Base-by-base conservation (phyloP, 1,140 invertebrate genomes). In the Halyomorpha halys region DNA sequence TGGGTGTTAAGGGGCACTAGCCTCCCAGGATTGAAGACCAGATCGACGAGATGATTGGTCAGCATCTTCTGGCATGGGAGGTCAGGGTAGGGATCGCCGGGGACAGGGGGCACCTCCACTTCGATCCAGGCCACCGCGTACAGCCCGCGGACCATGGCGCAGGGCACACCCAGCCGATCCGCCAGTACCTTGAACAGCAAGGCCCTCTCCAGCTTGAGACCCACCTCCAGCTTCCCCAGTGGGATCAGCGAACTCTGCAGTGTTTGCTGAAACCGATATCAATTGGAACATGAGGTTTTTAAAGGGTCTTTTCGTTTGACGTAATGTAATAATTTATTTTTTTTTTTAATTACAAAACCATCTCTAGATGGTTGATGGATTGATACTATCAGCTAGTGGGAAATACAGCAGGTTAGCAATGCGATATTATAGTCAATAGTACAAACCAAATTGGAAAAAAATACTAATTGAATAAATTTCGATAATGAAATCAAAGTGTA, bases 161-260 rank as follows among this genome's bases (percentile, higher is more conserved):
- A 78, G 0, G 84, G 83, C 44, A 86, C 65, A 0, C 78, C 79
- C 19, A 84, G 71, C 62, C 77, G 76, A 70, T 86, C 84, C 0
- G 83, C 82, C 19, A 86, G 69, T 18, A 77, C 78, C 72, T 86
- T 86, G 72, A 83, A 86, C n/a, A 86, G 75, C 1, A 86, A 34
- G 0, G 83, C 80, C 8, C 83, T 73, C 68, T 86, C 83, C 3
- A 85, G 72, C 23, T 77, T 74, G 0, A 81, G 80, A 1, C 83
- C 84, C 8, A 79, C 77, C n/a, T 74, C 74, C 23, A 86, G 69
- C 64, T 71, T 71, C 1, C 83, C 83, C 3, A 86, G 56, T 0
- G 83, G 82, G 5, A 86, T 76, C 0, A 85, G 73, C 27, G 75
- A 76, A 0, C 61, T 63, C 4, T 39, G 19, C 16, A 70, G 25